A percentile compares a stretch with the other conserved stretches of the same genome.
Evolutionary conservation across 2,888 invertebrate species (phyloP).

Genomic region (Drosophila melanosoma): DNA sequence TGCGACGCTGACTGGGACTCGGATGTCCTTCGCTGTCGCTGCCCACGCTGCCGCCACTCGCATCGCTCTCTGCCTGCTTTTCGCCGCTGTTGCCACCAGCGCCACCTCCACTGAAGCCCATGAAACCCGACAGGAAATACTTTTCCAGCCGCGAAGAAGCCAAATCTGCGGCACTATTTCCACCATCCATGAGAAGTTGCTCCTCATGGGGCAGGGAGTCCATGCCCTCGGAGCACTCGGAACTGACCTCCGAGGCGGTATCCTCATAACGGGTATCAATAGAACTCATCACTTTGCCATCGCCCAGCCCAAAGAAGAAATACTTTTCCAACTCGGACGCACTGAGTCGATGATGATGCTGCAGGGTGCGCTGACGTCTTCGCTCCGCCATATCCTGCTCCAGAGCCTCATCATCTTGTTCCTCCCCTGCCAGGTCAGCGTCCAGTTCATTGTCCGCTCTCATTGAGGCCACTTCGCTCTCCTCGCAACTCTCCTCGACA

Average conservation of each 20-base stretch:
- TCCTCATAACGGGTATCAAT: constrained; percentile 87
- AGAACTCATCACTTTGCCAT: constrained; percentile 86
- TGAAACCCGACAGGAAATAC: constrained; percentile 94
- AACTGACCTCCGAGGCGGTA: constrained; percentile 91
- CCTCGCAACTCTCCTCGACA: constrained; percentile 97
- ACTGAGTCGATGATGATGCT: constrained; percentile 88
- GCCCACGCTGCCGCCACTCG: constrained; percentile 90
- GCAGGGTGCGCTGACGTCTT: constrained; percentile 83
- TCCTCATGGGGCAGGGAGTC: constrained; percentile 88
- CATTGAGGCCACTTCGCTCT: constrained; percentile 92
- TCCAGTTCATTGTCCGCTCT: constrained; percentile 72
- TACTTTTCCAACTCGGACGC: constrained; percentile 95
- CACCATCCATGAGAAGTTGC: constrained; percentile 85
- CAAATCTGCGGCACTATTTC: constrained; percentile 89
- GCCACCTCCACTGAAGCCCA: constrained; percentile 89
- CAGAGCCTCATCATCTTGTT: constrained; percentile 33
- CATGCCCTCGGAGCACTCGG: constrained; percentile 93
- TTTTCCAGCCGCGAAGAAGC: constrained; percentile 95
- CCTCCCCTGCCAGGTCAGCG: neutral
- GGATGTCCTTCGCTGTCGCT: constrained; percentile 95
- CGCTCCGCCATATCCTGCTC: constrained; percentile 79
- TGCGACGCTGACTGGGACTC: constrained; percentile 94
- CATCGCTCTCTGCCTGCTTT: constrained; percentile 89
- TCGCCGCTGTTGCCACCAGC: constrained; percentile 82
- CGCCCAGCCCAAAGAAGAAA: constrained; percentile 94